Evolutionary conservation across 2,888 invertebrate genomes (phyloP).

Genomic region (Harpagoxenus sublaevis): DNA sequence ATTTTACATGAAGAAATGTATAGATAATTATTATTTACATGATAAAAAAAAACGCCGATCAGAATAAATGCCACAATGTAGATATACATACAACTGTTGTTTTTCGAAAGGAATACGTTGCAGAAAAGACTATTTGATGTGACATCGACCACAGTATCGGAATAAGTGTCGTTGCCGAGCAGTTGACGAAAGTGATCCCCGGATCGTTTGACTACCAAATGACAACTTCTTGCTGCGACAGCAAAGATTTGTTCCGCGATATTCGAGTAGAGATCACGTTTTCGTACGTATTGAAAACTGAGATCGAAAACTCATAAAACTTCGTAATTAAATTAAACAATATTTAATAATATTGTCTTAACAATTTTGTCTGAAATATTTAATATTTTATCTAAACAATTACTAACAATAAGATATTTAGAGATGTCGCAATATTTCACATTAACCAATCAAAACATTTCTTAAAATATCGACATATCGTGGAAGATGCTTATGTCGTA

Average conservation of each 20-base stretch:
- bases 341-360: neutral
- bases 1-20: conserved; percentile 2
- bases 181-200: conserved; percentile 45
- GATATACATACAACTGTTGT: neutral
- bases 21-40: neutral
- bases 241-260: conserved; percentile 42
- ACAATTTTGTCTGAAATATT: neutral
- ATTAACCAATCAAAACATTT: neutral
- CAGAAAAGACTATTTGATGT: conserved; percentile 20
- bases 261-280: conserved; percentile 1
- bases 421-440: neutral
- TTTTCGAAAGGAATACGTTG: neutral
- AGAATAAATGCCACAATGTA: neutral
- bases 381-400: neutral
- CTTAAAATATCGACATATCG: neutral
- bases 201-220: conserved; percentile 66
- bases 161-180: conserved; percentile 30
- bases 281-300: neutral
- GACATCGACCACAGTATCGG: conserved; percentile 25
- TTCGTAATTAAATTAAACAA: neutral
- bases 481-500: neutral
- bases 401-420: neutral
- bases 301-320: neutral
- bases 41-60: neutral
- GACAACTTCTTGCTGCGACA: conserved; percentile 38